phyloP scores from a whole-genome alignment of 92 coral and sea anemone genomes.

The Porites evermanni region DNA sequence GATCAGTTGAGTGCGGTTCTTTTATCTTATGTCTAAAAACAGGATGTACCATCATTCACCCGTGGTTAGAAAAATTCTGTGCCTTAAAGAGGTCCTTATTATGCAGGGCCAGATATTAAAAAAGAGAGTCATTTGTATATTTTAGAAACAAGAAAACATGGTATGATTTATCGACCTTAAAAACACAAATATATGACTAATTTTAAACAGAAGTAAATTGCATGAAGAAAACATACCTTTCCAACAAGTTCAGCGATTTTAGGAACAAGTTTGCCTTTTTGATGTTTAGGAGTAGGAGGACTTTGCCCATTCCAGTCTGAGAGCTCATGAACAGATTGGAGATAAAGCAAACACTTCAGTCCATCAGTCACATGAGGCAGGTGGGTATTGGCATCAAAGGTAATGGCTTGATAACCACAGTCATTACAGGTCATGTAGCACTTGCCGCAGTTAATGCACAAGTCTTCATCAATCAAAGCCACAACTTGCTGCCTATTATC shows the following conservation, averaged over 20 bases:
- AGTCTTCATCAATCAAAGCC: constrained; percentile 94
- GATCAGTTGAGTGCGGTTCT: no score
- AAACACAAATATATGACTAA: neutral
- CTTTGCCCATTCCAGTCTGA: constrained; percentile 94
- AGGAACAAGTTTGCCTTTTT: constrained; percentile 91
- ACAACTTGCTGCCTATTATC: constrained; percentile 96
- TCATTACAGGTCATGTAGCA: constrained; percentile 99
- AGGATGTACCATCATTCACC: no score
- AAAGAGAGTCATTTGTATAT: no score
- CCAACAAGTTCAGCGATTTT: constrained; percentile 90
- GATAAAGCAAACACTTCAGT: constrained; percentile 90
- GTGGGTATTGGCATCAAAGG: constrained; percentile 95
- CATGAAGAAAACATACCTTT: constrained; percentile 64
- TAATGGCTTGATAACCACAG: constrained; percentile 99
- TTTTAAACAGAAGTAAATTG: neutral
- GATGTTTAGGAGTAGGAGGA: constrained; percentile 89
- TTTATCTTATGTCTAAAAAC: no score
- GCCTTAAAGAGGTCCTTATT: no score
- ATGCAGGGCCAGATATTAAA: no score
- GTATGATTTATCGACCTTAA: neutral
- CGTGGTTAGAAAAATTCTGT: no score
- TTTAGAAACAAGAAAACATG: neutral
- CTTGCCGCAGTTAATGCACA: constrained; percentile 99
- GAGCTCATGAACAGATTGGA: constrained; percentile 84
- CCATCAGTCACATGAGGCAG: constrained; percentile 94